These are phyloP conservation scores for Apamea epomidion DNA, from an alignment of 2,888 invertebrate genomes.

Conservation along the genomic window DNA sequence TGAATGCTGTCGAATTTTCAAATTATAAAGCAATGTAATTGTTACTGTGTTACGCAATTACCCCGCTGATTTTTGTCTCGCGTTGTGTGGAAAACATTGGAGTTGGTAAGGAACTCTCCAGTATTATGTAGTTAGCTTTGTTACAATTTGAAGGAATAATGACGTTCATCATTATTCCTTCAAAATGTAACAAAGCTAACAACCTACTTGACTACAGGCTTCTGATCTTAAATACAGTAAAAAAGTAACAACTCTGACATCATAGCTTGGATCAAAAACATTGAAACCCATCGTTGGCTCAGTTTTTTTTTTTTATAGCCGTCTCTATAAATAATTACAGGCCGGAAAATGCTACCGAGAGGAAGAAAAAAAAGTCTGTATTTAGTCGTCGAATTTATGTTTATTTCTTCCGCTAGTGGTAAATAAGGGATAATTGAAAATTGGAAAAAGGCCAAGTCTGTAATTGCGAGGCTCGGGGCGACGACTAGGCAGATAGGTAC, in stretches of 20 bases:
- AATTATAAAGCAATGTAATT: background rate
- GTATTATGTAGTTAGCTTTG: no score
- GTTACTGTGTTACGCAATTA: background rate
- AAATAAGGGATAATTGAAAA: constrained; percentile 57
- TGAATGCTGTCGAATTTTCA: background rate
- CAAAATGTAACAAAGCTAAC: no score
- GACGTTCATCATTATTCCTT: no score
- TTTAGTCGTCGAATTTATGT: constrained; percentile 43
- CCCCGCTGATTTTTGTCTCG: background rate
- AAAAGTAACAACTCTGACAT: background rate
- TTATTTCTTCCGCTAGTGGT: constrained; percentile 44
- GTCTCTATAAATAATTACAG: constrained; percentile 15
- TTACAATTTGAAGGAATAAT: background rate
- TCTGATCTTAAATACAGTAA: background rate
- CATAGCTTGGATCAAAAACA: background rate
- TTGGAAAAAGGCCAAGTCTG: constrained; percentile 48
- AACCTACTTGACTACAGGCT: background rate
- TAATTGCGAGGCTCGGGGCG: constrained; percentile 35
- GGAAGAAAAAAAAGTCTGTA: constrained; percentile 4
- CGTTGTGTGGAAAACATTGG: background rate
- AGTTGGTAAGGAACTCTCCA: background rate
- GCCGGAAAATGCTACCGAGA: constrained; percentile 15
- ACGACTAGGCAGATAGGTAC: constrained; percentile 43
- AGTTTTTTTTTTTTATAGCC: constrained; percentile 8
- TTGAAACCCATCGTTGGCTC: background rate